Percentiles rank a stretch among this genome's conserved stretches.
These are phyloP conservation scores for Acrobasis repandana DNA, from an alignment of 2,888 invertebrate species.

Conservation along the genomic window DNA sequence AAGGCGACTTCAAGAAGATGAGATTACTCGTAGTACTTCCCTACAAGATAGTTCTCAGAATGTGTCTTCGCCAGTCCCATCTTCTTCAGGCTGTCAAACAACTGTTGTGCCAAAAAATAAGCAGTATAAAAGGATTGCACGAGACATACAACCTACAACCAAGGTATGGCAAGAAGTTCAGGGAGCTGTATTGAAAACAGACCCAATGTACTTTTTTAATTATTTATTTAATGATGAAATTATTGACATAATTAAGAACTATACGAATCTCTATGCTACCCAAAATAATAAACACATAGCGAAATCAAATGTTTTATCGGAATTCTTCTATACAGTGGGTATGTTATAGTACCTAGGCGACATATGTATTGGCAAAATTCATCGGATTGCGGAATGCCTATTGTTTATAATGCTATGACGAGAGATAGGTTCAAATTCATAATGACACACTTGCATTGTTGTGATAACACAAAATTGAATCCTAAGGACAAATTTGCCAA, in stretches of 20 bases:
- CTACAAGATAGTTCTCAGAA: slow-evolving; percentile 4
- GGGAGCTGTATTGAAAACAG: not conserved
- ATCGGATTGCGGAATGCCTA: slow-evolving; percentile 21
- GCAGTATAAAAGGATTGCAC: slow-evolving; percentile 14
- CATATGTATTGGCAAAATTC: slow-evolving; percentile 26
- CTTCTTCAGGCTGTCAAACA: slow-evolving; percentile 5
- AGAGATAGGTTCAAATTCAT: slow-evolving; percentile 22
- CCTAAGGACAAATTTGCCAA: not conserved
- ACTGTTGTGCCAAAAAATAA: slow-evolving; percentile 15
- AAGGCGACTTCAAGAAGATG: slow-evolving; percentile 14
- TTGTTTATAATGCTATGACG: slow-evolving; percentile 21
- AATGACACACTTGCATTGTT: slow-evolving; percentile 5
- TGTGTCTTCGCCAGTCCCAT: slow-evolving; percentile 10
- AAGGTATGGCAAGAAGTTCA: slow-evolving; percentile 26
- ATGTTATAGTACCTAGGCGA: slow-evolving; percentile 24
- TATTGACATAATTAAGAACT: not conserved
- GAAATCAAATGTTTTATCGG: slow-evolving; percentile 24
- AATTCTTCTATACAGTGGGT: slow-evolving; percentile 22
- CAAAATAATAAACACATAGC: not conserved
- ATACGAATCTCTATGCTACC: slow-evolving; percentile 3
- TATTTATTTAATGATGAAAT: not conserved
- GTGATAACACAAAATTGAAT: slow-evolving; percentile 16
- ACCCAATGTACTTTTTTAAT: slow-evolving; percentile 1
- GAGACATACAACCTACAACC: slow-evolving; percentile 22
- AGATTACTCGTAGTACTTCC: slow-evolving; percentile 14